Conservation (phyloP, 2,113 vertebrate species). For the Oxyruncus cristatus region DNA sequence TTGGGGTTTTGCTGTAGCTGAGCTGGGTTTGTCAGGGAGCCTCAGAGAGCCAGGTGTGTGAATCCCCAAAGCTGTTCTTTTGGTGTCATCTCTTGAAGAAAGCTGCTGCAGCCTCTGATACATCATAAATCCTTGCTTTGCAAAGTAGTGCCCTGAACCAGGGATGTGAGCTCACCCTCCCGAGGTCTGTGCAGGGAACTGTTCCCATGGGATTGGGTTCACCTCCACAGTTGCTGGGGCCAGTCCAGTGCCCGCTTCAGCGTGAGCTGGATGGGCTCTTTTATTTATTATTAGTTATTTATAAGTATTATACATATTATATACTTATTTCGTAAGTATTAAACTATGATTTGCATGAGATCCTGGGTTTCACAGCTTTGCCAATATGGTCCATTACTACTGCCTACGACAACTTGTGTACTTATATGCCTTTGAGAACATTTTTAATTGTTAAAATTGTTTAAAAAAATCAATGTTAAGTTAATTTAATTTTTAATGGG, state of each 20-base stretch:
- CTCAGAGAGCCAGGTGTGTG: background rate
- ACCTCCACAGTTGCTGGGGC: background rate
- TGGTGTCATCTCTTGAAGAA: background rate
- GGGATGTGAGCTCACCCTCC: rapidly evolving
- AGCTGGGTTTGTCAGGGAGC: background rate
- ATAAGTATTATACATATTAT: background rate
- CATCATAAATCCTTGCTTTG: background rate
- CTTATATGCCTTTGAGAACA: constrained; percentile 45
- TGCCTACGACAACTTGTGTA: constrained; percentile 63
- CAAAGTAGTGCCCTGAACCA: background rate
- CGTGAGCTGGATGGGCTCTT: background rate
- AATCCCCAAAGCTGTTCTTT: background rate
- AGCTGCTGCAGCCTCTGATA: background rate
- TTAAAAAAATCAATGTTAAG: background rate
- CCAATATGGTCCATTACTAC: constrained; percentile 53
- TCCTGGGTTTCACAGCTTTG: constrained; percentile 55
- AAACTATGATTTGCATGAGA: background rate
- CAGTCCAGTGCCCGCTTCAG: background rate
- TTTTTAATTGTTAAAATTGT: constrained; percentile 48
- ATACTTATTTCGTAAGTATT: background rate
- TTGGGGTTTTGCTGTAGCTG: background rate
- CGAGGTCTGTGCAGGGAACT: background rate
- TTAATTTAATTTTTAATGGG: constrained; percentile 51
- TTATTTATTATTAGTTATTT: background rate
- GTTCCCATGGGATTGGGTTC: background rate